phyloP scores from a whole-genome alignment of 2,797 vertebrate species.

The Crenuchus spilurus region DNA sequence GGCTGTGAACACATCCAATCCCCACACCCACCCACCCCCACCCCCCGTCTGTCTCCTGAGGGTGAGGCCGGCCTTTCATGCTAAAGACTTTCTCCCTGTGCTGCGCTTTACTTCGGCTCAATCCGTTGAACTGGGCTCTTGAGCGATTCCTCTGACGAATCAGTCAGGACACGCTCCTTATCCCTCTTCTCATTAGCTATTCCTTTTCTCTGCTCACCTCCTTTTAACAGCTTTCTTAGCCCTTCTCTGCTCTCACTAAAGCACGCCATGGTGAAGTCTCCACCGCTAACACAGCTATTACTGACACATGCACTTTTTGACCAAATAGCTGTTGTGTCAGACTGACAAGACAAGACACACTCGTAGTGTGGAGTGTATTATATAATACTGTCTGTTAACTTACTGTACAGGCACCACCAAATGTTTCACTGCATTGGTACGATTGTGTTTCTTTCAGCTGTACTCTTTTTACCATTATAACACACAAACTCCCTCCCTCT shows the following conservation, averaged over 20 bases:
- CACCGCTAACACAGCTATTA: slow-evolving; percentile 8
- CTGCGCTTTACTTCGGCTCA: slow-evolving; percentile 53
- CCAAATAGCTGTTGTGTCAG: slow-evolving; percentile 13
- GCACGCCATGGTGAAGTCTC: slow-evolving; percentile 1
- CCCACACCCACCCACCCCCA: slow-evolving; percentile 33
- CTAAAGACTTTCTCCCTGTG: slow-evolving; percentile 49
- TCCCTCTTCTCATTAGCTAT: slow-evolving; percentile 74
- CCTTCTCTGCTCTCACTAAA: slow-evolving; percentile 3
- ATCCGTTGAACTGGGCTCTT: slow-evolving; percentile 63
- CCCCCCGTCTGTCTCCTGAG: slow-evolving; percentile 45
- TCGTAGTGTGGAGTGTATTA: neutral
- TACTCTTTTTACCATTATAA: too few species aligned
- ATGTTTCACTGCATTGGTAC: neutral
- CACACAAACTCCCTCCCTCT: neutral
- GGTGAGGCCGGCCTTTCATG: slow-evolving; percentile 57
- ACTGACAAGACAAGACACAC: neutral
- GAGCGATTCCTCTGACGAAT: slow-evolving; percentile 67
- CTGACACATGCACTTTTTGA: neutral
- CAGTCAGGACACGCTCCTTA: slow-evolving; percentile 62
- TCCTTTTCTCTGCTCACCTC: slow-evolving; percentile 60
- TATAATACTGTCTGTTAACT: neutral
- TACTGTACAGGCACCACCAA: neutral
- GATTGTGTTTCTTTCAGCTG: neutral
- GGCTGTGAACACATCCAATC: slow-evolving; percentile 17
- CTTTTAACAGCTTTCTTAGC: slow-evolving; percentile 64